Evolutionary conservation across 2,888 invertebrate genomes (phyloP), one percentile per base, ranked within the genome.

Genomic region (Agonopterix alstromeriana): DNA sequence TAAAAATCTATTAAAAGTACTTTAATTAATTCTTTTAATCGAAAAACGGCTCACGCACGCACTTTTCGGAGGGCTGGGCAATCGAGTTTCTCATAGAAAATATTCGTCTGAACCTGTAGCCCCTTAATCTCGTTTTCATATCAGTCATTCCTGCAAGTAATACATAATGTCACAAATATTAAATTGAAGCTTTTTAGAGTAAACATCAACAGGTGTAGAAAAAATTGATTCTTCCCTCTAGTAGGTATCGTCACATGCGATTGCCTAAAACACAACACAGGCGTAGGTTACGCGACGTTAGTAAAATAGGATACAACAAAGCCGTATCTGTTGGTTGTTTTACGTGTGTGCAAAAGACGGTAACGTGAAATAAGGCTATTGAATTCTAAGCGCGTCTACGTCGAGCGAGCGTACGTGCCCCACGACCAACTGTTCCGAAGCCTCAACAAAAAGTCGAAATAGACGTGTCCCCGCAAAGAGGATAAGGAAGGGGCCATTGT

Each of bases 341-440:
- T 76, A 73, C 65, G 60, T 73, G 53, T 57, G 70, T 71, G 70
- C 62, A 68, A 68, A 74, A 73, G 70, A 72, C 65, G 74, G 70
- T 66, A 65, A 73, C 70, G 68, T 70, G 67, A 74, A 83, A 72
- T 73, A 70, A 67, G 68, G 67, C 79, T 80, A 85, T 82, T 82
- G 81, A 82, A 84, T 84, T 83, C 84, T 65, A 71, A 73, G 72
- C 80, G 81, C 76, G 81, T 82, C 66, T 64, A 51, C 69, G 65
- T 64, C 67, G 70, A 73, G 73, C 70, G 68, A 73, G 65, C 60
- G 78, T 74, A 85, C 85, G 83, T 84, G 83, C 65, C 61, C 48
- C 65, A 66, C 75, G 75, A 76, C 75, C 77, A 70, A 72, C 74
- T 70, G 73, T 69, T 76, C 66, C 56, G 64, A 57, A 69, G 69